Base-by-base conservation (phyloP, 2,888 invertebrate species). In the Philhelius pedissequus region DNA sequence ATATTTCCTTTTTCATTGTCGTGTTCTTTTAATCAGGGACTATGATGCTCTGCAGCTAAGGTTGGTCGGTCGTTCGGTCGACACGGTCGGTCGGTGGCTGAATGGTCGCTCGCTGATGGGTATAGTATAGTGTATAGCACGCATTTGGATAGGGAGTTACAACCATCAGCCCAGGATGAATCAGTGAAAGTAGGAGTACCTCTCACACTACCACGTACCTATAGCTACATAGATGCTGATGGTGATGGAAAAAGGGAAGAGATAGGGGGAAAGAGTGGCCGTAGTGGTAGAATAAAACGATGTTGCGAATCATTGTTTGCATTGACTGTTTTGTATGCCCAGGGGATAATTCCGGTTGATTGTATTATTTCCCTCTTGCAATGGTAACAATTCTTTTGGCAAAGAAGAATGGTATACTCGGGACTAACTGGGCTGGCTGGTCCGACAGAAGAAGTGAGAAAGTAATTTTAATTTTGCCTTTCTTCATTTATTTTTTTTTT, bases 231-330 rank as follows among this genome's bases (percentile, higher is more conserved):
- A 25, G 15, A 0, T 45, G 45, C 5, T 40, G 40, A 60, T 60
- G 60, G 60, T 40, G 40, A 60, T 60, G 60, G 60, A 22, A 62
- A 54, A 32, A 30, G 18, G 30, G 9, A 18, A 4, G 18, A 20
- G 45, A 40, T n/a, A n/a, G n/a, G n/a, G n/a, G n/a, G 52, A 15
- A 27, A 20, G 40, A 60, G 35, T 25, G n/a, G n/a, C 4, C 13
- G 9, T 15, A 45, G 48, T 64, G 62, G 70, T 58, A 66, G 58
- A 71, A 75, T 35, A 75, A 78, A 78, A 78, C 83, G 78, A 83
- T 69, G 78, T 62, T 83, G 78, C 83, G 83, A 79, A 79, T 83
- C 83, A 83, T 83, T 83, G 83, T 83, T 83, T 83, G 83, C 83
- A 83, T 79, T 83, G 83, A 83, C 78, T 83, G 79, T 66, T 83